Conservation (phyloP, 2,888 invertebrate genomes). For the Scotopteryx bipunctaria region DNA sequence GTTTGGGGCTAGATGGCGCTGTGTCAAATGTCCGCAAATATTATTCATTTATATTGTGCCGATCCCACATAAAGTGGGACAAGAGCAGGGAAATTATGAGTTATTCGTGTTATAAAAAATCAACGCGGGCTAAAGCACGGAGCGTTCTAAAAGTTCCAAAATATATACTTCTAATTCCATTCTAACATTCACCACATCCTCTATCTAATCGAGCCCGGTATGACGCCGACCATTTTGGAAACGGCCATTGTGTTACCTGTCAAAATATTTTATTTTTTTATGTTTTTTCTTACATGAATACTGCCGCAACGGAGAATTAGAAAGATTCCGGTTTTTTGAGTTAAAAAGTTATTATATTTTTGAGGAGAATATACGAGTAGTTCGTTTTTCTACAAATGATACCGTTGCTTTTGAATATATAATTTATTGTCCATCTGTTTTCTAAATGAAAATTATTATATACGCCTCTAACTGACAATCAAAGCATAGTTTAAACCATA, state of each 20-base stretch:
- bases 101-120: no score
- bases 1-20: no score
- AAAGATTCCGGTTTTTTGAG: constrained; percentile 15
- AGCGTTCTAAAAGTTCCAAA: no score
- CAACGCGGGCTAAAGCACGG: no score
- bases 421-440: background rate
- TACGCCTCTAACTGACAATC: no score
- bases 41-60: no score
- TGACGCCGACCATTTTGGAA: constrained; percentile 61
- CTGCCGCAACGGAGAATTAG: constrained; percentile 22
- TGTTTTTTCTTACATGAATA: constrained; percentile 24
- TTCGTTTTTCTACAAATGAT: background rate
- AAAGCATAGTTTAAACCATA: no score
- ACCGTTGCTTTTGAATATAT: background rate
- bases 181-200: constrained; percentile 8
- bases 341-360: constrained; percentile 19
- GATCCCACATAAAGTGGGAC: no score
- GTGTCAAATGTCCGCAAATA: no score
- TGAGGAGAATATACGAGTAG: background rate
- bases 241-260: constrained; percentile 68
- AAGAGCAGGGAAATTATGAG: background rate
- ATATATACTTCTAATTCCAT: constrained; percentile 13
- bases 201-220: constrained; percentile 45
- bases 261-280: constrained; percentile 70
- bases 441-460: no score